Percentiles rank a stretch among this genome's conserved stretches.
These are phyloP conservation scores for Agrilus planipennis DNA, from an alignment of 1,140 invertebrate species.

Conservation along the genomic window DNA sequence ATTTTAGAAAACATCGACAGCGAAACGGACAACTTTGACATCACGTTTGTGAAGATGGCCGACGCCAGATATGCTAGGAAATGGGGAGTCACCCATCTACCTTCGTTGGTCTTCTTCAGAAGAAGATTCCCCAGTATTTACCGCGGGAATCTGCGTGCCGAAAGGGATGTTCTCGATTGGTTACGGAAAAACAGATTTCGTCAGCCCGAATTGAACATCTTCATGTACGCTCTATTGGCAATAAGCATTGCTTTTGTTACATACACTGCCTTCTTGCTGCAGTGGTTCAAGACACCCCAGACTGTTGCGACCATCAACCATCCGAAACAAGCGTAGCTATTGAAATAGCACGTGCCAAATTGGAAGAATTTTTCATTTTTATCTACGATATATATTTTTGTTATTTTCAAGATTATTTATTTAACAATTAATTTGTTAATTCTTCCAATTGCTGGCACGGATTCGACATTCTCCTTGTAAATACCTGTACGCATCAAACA, in stretches of 20 bases:
- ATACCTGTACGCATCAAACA: no score
- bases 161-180: constrained; percentile 87
- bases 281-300: constrained; percentile 66
- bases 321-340: constrained; percentile 47
- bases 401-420: neutral
- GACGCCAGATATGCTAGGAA: constrained; percentile 84
- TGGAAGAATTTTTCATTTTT: neutral
- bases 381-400: neutral
- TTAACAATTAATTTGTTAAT: no score
- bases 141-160: constrained; percentile 72
- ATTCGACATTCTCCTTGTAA: no score
- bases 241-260: constrained; percentile 74
- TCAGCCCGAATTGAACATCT: constrained; percentile 85
- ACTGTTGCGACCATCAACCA: constrained; percentile 36
- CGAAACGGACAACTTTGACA: constrained; percentile 87
- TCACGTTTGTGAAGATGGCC: constrained; percentile 90
- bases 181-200: constrained; percentile 84
- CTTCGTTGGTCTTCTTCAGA: constrained; percentile 87
- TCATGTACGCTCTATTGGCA: constrained; percentile 86
- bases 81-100: constrained; percentile 88
- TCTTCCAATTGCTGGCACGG: no score
- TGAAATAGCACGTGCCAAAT: neutral
- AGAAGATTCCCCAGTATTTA: constrained; percentile 90
- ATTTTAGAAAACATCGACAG: constrained; percentile 86
- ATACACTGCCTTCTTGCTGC: constrained; percentile 82